Evolutionary conservation across 2,888 invertebrate genomes (phyloP).

Genomic region (Drosophila recens): DNA sequence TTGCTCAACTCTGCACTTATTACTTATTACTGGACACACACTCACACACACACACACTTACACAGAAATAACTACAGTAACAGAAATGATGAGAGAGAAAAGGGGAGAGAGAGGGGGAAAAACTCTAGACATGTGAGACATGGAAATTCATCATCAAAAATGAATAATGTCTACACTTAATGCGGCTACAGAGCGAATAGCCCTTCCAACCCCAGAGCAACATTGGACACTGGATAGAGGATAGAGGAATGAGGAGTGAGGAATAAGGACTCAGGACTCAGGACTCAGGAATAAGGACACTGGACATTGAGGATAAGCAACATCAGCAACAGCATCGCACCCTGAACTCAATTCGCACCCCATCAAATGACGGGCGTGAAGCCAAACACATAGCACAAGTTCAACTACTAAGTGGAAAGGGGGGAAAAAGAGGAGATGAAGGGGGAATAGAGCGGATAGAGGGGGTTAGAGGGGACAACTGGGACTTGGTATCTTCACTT

Average conservation of each 20-base stretch:
- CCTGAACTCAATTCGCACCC: conserved; percentile 76
- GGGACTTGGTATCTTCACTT: conserved; percentile 37
- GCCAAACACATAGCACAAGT: conserved; percentile 49
- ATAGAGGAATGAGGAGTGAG: too few relatives aligned
- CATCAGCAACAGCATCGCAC: conserved; percentile 52
- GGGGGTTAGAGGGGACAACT: not conserved
- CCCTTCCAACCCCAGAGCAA: conserved; percentile 22
- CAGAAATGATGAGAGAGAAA: not conserved
- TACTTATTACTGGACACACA: conserved; percentile 77
- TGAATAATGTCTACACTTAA: conserved; percentile 85
- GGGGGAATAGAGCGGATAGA: not conserved
- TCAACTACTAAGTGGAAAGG: conserved; percentile 15
- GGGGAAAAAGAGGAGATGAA: not conserved
- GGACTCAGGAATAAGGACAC: conserved; percentile 16
- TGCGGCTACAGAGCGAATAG: conserved; percentile 61
- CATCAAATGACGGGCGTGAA: conserved; percentile 79
- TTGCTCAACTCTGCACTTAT: conserved; percentile 72
- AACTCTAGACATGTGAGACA: conserved; percentile 78
- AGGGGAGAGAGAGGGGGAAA: conserved; percentile 24
- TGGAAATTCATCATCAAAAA: conserved; percentile 84
- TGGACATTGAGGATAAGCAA: conserved; percentile 43
- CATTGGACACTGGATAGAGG: conserved; percentile 28
- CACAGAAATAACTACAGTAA: not conserved
- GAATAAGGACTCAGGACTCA: conserved; percentile 10
- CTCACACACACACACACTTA: conserved; percentile 15